Conservation (phyloP, 2,888 invertebrate genomes). For the Tolmerus cingulatus region DNA sequence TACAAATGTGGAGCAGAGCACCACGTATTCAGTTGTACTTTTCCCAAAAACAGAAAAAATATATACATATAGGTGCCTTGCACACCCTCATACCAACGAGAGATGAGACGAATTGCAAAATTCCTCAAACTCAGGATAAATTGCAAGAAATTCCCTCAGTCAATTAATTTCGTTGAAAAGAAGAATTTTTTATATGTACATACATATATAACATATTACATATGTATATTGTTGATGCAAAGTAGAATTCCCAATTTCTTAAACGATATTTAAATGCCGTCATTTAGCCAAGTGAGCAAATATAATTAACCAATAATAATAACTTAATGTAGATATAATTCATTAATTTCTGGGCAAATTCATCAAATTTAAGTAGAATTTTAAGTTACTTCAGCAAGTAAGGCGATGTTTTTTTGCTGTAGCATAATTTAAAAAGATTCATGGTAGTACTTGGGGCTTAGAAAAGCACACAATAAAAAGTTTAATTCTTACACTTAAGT, state of each 20-base stretch:
- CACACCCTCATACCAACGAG: background rate
- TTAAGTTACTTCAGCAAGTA: background rate
- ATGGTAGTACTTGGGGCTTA: background rate
- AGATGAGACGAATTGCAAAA: slow-evolving; percentile 5
- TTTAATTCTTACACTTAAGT: background rate
- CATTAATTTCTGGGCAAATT: background rate
- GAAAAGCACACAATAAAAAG: background rate
- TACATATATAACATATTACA: too few species aligned
- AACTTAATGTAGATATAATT: background rate
- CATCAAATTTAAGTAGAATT: background rate
- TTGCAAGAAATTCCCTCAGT: background rate
- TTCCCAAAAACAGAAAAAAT: background rate
- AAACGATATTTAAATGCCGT: background rate
- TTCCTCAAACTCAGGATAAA: slow-evolving; percentile 6
- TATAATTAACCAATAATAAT: background rate
- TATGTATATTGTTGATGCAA: background rate
- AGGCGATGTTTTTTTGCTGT: background rate
- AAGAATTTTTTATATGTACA: background rate
- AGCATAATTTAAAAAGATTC: background rate
- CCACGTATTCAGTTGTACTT: background rate
- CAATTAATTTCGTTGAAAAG: background rate
- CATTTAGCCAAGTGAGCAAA: background rate
- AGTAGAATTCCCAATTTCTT: background rate
- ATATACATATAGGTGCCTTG: background rate
- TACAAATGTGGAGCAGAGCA: background rate